phyloP scores from a whole-genome alignment of 2,888 invertebrate genomes.

The Ypsolopha scabrella region DNA sequence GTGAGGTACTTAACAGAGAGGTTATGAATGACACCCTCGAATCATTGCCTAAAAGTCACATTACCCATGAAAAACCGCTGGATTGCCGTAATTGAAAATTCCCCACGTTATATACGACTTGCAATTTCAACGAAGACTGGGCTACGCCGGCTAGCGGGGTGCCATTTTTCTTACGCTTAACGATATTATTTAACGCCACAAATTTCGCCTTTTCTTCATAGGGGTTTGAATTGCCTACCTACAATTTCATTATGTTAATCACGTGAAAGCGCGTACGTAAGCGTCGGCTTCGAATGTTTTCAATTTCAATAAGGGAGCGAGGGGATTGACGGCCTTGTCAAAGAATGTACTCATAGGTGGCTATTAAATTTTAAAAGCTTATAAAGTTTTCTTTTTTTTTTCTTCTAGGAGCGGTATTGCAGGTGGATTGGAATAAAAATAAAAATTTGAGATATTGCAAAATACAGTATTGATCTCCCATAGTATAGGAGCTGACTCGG shows the following conservation, averaged over 20 bases:
- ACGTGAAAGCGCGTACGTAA: slow-evolving; percentile 37
- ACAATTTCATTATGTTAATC: slow-evolving; percentile 67
- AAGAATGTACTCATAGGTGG: too few species aligned
- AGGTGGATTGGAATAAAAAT: too few species aligned
- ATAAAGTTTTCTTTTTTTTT: too few species aligned
- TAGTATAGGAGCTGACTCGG: too few species aligned
- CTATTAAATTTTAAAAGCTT: too few species aligned
- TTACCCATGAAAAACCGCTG: slow-evolving; percentile 68
- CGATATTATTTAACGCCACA: slow-evolving; percentile 67
- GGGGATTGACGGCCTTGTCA: background rate
- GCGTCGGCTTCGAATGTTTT: slow-evolving; percentile 16
- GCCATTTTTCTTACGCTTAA: slow-evolving; percentile 61
- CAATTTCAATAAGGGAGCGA: slow-evolving; percentile 7
- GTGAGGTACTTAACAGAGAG: slow-evolving; percentile 4
- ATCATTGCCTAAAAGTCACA: slow-evolving; percentile 63
- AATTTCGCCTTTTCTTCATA: slow-evolving; percentile 60
- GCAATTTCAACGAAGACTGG: slow-evolving; percentile 57
- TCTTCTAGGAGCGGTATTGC: too few species aligned
- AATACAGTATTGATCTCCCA: too few species aligned
- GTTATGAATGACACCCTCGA: slow-evolving; percentile 54
- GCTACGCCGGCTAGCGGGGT: slow-evolving; percentile 39
- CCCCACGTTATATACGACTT: slow-evolving; percentile 66
- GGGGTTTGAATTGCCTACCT: slow-evolving; percentile 40
- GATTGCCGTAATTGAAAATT: slow-evolving; percentile 70
- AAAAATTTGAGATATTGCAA: too few species aligned